Conservation (phyloP, 1,140 invertebrate species). For the Caenorhabditis tropicalis region DNA sequence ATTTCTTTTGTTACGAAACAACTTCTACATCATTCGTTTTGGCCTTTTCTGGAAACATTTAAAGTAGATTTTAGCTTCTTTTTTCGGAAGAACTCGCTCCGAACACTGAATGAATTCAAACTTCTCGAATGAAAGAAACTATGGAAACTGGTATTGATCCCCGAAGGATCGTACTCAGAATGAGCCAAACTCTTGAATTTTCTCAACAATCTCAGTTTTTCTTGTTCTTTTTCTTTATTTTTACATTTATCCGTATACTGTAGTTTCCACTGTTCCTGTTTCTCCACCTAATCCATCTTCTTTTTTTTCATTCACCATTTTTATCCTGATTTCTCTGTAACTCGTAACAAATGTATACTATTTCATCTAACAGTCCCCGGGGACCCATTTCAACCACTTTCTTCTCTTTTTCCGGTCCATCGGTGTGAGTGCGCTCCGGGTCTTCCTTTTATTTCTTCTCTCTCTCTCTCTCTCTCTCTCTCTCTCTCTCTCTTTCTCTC, state of each 20-base stretch:
- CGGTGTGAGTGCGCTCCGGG: neutral
- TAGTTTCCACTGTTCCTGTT: neutral
- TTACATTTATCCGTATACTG: neutral
- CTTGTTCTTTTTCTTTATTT: neutral
- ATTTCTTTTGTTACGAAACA: neutral
- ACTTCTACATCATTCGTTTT: too few relatives aligned
- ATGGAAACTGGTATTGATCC: too few relatives aligned
- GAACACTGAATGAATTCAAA: too few relatives aligned
- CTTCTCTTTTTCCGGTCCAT: constrained; percentile 36
- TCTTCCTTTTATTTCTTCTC: neutral
- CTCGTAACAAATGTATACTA: neutral
- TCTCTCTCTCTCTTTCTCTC: too few relatives aligned
- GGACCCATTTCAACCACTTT: constrained; percentile 41
- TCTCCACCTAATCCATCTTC: constrained; percentile 12
- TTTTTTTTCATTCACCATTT: constrained; percentile 13
- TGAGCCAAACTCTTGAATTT: constrained; percentile 11
- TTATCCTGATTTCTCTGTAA: constrained; percentile 40
- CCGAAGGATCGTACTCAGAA: too few relatives aligned
- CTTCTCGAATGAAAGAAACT: too few relatives aligned
- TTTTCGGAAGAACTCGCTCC: too few relatives aligned
- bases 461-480: neutral
- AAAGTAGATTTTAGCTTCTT: neutral
- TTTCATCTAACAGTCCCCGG: neutral
- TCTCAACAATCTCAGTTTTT: neutral
- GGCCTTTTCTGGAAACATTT: neutral